A percentile compares a stretch with the other conserved stretches of the same genome.
These are phyloP conservation scores for Mohoua ochrocephala DNA, from an alignment of 2,113 vertebrate species.

Conservation along the genomic window DNA sequence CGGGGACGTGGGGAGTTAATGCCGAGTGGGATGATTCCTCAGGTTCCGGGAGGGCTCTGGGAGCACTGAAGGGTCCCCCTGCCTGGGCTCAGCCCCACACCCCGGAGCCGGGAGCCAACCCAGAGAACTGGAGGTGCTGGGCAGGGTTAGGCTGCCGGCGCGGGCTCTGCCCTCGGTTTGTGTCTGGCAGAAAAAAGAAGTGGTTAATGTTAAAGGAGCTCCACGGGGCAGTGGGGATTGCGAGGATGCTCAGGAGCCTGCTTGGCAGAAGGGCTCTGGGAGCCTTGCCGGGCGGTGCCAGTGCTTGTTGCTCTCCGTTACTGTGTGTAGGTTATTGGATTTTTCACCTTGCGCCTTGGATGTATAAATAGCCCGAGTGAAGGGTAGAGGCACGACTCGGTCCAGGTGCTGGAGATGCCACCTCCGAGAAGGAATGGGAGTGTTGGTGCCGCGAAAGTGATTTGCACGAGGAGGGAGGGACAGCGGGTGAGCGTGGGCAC, in stretches of 20 bases:
- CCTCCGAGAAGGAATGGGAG: neutral
- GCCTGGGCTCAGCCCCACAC: neutral
- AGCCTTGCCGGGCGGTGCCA: neutral
- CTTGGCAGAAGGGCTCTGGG: neutral
- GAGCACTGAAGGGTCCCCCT: neutral
- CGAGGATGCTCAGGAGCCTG: neutral
- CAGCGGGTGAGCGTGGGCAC: neutral
- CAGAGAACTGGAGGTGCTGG: neutral
- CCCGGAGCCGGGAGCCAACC: neutral
- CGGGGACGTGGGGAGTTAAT: neutral
- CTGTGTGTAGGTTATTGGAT: neutral
- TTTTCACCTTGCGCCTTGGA: slow-evolving; percentile 5
- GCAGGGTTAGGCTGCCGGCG: neutral
- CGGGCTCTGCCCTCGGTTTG: neutral
- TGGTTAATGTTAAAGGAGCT: neutral
- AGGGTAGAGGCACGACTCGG: neutral
- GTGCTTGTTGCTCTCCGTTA: neutral
- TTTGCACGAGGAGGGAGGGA: neutral
- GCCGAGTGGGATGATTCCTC: neutral
- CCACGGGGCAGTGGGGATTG: neutral
- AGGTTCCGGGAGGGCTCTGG: neutral
- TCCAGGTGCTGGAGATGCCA: neutral
- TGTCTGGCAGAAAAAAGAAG: neutral
- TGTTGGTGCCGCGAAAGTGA: neutral
- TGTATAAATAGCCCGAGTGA: neutral